A percentile compares a stretch with the other conserved stretches of the same genome.
These are phyloP conservation scores for Agelastica alni DNA, from an alignment of 2,888 invertebrate species.

Conservation along the genomic window DNA sequence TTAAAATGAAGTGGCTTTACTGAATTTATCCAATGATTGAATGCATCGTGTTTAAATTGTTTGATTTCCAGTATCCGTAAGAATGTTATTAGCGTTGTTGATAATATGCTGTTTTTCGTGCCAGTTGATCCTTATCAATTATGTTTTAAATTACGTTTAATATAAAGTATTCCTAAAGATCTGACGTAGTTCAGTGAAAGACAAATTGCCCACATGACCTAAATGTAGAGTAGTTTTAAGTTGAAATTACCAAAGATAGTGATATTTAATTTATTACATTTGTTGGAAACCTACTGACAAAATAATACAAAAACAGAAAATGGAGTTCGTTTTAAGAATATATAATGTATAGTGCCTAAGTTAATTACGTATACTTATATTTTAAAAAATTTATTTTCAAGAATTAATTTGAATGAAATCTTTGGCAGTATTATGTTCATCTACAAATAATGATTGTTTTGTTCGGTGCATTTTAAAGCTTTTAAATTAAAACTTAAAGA, in stretches of 20 bases:
- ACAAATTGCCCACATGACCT: constrained; percentile 38
- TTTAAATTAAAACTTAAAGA: too few species aligned
- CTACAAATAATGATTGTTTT: too few species aligned
- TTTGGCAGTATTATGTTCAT: too few species aligned
- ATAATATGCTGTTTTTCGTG: constrained; percentile 1
- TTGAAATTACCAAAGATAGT: constrained; percentile 56
- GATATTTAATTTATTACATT: constrained; percentile 40
- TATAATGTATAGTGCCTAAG: background rate
- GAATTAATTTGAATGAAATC: too few species aligned
- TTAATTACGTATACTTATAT: too few species aligned
- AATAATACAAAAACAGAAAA: constrained; percentile 33
- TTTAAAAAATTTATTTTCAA: too few species aligned
- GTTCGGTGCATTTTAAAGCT: too few species aligned
- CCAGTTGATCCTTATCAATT: constrained; percentile 10
- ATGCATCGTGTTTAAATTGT: too few species aligned
- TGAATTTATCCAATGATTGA: too few species aligned
- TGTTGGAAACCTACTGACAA: constrained; percentile 30
- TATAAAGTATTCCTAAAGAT: constrained; percentile 39
- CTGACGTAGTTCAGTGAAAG: constrained; percentile 38
- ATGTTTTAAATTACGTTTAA: constrained; percentile 1
- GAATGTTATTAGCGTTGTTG: too few species aligned
- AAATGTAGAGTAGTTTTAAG: constrained; percentile 45
- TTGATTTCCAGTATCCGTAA: too few species aligned
- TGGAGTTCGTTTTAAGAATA: background rate
- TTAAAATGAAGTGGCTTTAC: too few species aligned